These are phyloP conservation scores for Drosophila anomalipes DNA, from an alignment of 2,888 invertebrate genomes.

Conservation along the genomic window DNA sequence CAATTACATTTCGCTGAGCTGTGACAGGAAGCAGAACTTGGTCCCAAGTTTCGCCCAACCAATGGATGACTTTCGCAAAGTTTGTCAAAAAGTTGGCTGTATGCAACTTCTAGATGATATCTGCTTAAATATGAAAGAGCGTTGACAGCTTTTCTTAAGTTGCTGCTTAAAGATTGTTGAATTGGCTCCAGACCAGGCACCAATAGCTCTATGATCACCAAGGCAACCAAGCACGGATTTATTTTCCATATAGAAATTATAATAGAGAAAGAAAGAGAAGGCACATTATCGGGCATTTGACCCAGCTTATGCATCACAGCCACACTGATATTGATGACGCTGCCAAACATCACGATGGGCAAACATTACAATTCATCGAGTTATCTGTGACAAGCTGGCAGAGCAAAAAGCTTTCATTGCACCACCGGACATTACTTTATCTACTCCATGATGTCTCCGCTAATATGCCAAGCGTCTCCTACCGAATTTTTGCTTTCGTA, in stretches of 20 bases:
- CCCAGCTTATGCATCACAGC: slow-evolving; percentile 17
- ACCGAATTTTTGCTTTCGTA: slow-evolving; percentile 4
- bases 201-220: background rate
- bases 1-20: slow-evolving; percentile 76
- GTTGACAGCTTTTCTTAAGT: slow-evolving; percentile 50
- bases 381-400: slow-evolving; percentile 47
- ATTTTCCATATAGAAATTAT: background rate
- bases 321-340: slow-evolving; percentile 55
- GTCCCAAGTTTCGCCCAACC: slow-evolving; percentile 42
- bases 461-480: slow-evolving; percentile 68
- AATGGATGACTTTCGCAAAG: slow-evolving; percentile 45
- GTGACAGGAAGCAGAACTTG: slow-evolving; percentile 71
- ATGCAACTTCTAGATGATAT: slow-evolving; percentile 39
- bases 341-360: slow-evolving; percentile 40
- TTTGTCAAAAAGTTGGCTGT: slow-evolving; percentile 46
- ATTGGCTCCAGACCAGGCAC: slow-evolving; percentile 9
- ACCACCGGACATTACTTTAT: slow-evolving; percentile 69
- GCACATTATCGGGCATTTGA: slow-evolving; percentile 28
- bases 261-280: background rate
- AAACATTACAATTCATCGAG: slow-evolving; percentile 62
- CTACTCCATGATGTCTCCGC: slow-evolving; percentile 67
- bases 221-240: slow-evolving; percentile 3
- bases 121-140: slow-evolving; percentile 33
- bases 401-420: slow-evolving; percentile 51
- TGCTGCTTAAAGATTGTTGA: slow-evolving; percentile 41